These are phyloP conservation scores for Sarcophaga rosellei DNA, from an alignment of 2,888 invertebrate genomes.

Conservation along the genomic window DNA sequence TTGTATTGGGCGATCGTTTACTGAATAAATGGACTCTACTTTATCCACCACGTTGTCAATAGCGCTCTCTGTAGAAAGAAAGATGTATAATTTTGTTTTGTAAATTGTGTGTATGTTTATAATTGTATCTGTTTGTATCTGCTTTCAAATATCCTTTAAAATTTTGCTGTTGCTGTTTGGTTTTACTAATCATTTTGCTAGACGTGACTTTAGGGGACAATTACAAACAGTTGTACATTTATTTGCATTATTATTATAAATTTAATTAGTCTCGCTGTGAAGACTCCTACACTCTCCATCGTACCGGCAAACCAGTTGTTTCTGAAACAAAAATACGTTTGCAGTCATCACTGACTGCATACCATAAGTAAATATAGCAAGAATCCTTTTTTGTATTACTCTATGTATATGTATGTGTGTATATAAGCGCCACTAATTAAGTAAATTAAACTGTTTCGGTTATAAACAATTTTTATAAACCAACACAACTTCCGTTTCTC, in stretches of 20 bases:
- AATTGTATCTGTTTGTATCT: too few species aligned
- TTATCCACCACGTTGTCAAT: too few species aligned
- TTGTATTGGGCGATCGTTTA: too few species aligned
- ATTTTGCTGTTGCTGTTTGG: neutral
- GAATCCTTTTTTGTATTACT: neutral
- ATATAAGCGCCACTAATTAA: conserved; percentile 12
- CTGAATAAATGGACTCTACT: too few species aligned
- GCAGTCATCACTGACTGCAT: neutral
- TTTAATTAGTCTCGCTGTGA: neutral
- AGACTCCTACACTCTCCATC: neutral
- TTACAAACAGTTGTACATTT: conserved; percentile 12
- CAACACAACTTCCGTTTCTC: too few species aligned
- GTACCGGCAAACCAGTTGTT: neutral
- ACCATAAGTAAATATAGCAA: neutral
- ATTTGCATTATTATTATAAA: neutral
- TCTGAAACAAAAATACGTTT: neutral
- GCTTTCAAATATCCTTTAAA: neutral
- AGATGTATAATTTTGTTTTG: too few species aligned
- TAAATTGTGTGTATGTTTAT: too few species aligned
- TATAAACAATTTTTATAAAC: too few species aligned
- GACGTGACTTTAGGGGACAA: neutral
- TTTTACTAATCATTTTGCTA: neutral
- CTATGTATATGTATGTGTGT: neutral
- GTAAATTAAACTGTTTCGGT: conserved; percentile 17
- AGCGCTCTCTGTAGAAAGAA: too few species aligned